These are phyloP conservation scores for Acrobasis consociella DNA, from an alignment of 2,888 invertebrate species.

Conservation along the genomic window DNA sequence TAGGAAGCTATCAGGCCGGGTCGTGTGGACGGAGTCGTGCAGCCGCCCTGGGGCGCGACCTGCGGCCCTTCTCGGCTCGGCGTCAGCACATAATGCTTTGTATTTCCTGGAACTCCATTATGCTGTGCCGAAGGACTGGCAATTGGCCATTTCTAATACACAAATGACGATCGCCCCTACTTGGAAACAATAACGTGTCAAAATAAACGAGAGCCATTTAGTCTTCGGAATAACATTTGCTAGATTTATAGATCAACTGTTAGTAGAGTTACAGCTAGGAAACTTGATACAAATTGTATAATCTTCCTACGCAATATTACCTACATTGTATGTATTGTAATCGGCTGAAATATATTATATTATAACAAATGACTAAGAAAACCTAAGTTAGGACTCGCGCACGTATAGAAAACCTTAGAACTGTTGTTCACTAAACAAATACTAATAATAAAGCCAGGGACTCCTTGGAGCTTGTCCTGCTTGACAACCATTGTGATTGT, in stretches of 20 bases:
- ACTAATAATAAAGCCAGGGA: not conserved
- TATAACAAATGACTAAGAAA: no score
- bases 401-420: no score
- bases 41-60: constrained; percentile 27
- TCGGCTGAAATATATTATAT: no score
- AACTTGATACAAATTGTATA: constrained; percentile 22
- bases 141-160: constrained; percentile 13
- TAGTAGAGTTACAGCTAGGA: not conserved
- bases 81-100: constrained; percentile 15
- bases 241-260: not conserved
- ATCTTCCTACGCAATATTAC: constrained; percentile 31
- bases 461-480: not conserved
- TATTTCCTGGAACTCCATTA: constrained; percentile 21
- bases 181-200: constrained; percentile 16
- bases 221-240: not conserved
- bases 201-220: constrained; percentile 9
- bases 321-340: no score
- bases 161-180: constrained; percentile 15
- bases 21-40: constrained; percentile 33
- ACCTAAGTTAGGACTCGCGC: no score
- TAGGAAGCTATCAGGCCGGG: constrained; percentile 32
- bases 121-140: not conserved
- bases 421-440: no score
- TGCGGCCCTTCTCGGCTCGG: constrained; percentile 10
- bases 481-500: not conserved